phyloP scores from a whole-genome alignment of 2,888 invertebrate genomes.

The Pammene aurita region DNA sequence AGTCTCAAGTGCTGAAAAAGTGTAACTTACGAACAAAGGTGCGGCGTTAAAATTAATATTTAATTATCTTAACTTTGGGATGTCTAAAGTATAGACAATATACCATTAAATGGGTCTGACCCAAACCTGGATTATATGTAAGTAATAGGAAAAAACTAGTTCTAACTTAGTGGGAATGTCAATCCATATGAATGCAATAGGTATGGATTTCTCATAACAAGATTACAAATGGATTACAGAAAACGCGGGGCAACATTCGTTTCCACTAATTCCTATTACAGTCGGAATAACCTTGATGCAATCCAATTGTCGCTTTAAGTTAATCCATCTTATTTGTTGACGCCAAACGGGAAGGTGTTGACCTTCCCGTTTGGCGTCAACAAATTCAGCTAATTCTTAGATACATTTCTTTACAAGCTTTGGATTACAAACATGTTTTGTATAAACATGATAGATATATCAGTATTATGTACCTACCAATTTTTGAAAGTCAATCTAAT shows the following conservation, averaged over 20 bases:
- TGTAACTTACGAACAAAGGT: no score
- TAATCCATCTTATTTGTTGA: slow-evolving; percentile 52
- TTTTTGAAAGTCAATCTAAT: no score
- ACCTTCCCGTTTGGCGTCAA: no score
- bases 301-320: slow-evolving; percentile 43
- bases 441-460: no score
- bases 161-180: background rate
- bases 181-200: slow-evolving; percentile 38
- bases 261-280: slow-evolving; percentile 50
- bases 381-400: background rate
- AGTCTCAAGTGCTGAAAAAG: no score
- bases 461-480: no score
- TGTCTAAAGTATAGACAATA: no score
- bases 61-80: no score
- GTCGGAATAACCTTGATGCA: slow-evolving; percentile 47
- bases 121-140: background rate
- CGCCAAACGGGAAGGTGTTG: background rate
- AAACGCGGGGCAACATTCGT: slow-evolving; percentile 43
- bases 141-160: slow-evolving; percentile 1
- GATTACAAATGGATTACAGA: slow-evolving; percentile 51
- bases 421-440: no score
- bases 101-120: no score
- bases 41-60: no score
- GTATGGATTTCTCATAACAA: slow-evolving; percentile 39
- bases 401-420: no score